These are phyloP conservation scores for Falco novaeseelandiae DNA, from an alignment of 2,797 vertebrate genomes.

Conservation along the genomic window DNA sequence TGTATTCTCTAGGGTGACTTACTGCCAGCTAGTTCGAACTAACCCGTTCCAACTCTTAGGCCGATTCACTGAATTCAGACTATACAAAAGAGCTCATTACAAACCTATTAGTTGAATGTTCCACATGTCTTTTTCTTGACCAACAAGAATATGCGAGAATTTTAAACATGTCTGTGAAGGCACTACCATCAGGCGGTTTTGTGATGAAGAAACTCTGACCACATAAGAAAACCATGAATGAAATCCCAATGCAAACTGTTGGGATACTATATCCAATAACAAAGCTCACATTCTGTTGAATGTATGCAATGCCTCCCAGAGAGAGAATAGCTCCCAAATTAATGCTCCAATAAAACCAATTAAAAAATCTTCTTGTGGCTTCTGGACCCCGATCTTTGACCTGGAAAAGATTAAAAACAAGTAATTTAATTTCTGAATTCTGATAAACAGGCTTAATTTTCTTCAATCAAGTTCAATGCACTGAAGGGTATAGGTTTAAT, in stretches of 20 bases:
- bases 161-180: constrained; percentile 91
- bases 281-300: constrained; percentile 93
- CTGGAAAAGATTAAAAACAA: constrained; percentile 62
- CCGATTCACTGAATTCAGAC: background rate
- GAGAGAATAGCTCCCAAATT: constrained; percentile 94
- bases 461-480: background rate
- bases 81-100: background rate
- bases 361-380: constrained; percentile 95
- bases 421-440: background rate
- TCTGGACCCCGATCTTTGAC: constrained; percentile 95
- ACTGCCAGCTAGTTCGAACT: background rate
- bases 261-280: constrained; percentile 89
- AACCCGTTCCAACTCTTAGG: background rate
- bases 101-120: constrained; percentile 80
- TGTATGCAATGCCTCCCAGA: constrained; percentile 91
- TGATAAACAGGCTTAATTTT: too few relatives aligned
- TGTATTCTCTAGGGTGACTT: background rate
- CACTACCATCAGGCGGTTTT: constrained; percentile 93
- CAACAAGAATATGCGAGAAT: constrained; percentile 88
- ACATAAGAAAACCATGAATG: constrained; percentile 89
- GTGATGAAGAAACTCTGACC: constrained; percentile 90
- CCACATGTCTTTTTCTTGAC: constrained; percentile 68
- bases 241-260: constrained; percentile 88
- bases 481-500: background rate
- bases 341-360: constrained; percentile 99